A percentile compares a stretch with the other conserved stretches of the same genome.
Conservation (phyloP, 2,888 invertebrate species). For the Drosophila nr. perissopoda region DNA sequence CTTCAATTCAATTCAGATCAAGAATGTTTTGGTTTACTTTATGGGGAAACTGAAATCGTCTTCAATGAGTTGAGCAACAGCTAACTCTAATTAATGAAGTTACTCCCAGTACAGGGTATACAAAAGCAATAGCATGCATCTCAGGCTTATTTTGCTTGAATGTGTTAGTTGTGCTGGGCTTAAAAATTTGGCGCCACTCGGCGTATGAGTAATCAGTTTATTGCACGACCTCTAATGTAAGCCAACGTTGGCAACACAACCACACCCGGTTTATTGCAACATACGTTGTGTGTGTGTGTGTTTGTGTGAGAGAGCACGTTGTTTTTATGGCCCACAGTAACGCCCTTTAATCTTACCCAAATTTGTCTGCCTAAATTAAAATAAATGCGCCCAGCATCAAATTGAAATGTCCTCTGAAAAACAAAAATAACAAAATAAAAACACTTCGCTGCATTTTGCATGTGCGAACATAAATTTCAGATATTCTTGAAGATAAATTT, state of each 20-base stretch:
- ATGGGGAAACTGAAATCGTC: background rate
- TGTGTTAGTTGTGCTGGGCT: constrained; percentile 47
- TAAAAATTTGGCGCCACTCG: constrained; percentile 55
- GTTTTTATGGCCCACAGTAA: constrained; percentile 55
- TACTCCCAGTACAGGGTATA: constrained; percentile 1
- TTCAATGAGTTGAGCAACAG: too few species aligned
- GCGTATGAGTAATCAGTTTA: constrained; percentile 76
- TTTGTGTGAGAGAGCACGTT: constrained; percentile 4
- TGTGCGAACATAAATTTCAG: constrained; percentile 41
- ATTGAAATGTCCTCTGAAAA: constrained; percentile 23
- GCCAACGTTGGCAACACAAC: constrained; percentile 9
- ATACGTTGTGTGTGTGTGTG: constrained; percentile 5
- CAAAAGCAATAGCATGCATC: background rate
- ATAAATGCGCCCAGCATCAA: constrained; percentile 59
- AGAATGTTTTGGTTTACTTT: background rate
- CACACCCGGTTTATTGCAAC: constrained; percentile 6
- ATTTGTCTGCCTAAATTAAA: constrained; percentile 70
- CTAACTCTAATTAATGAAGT: background rate
- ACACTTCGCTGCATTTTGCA: constrained; percentile 33
- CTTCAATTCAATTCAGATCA: background rate
- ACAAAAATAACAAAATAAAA: constrained; percentile 6
- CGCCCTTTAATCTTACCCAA: constrained; percentile 59
- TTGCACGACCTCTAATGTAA: constrained; percentile 49
- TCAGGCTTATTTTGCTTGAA: constrained; percentile 2
- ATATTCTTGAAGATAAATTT: constrained; percentile 30